These are phyloP conservation scores for Pristionchus fissidentatus DNA, from an alignment of 2,888 invertebrate species.

Conservation along the genomic window DNA sequence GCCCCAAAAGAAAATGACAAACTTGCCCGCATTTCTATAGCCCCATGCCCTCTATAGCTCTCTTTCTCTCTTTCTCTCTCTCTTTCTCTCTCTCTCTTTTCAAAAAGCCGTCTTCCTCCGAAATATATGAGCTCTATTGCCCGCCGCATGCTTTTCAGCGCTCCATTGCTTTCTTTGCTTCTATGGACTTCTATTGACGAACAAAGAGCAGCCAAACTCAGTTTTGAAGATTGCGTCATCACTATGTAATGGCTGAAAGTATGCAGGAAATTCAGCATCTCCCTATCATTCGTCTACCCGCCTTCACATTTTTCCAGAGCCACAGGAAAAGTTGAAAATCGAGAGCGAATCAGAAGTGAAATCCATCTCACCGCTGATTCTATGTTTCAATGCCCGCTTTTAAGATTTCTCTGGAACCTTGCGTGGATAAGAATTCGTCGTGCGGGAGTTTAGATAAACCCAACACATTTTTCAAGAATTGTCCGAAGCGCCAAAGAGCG, in stretches of 20 bases:
- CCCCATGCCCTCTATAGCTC: neutral
- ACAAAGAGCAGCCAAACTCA: too few relatives aligned
- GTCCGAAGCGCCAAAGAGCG: too few relatives aligned
- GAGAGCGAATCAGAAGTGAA: too few relatives aligned
- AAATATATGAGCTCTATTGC: conserved; percentile 27
- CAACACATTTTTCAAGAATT: too few relatives aligned
- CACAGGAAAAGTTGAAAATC: too few relatives aligned
- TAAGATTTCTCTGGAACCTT: too few relatives aligned
- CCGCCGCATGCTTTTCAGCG: conserved; percentile 32
- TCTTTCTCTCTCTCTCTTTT: conserved; percentile 33
- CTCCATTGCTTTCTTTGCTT: conserved; percentile 9
- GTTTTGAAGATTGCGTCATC: too few relatives aligned
- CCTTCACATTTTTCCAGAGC: neutral
- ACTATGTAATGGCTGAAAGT: too few relatives aligned
- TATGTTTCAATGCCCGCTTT: too few relatives aligned
- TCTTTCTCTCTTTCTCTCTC: neutral
- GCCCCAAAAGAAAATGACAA: conserved; percentile 13
- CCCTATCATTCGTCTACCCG: neutral
- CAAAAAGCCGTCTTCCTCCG: conserved; percentile 42
- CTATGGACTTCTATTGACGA: neutral
- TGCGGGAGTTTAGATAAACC: neutral
- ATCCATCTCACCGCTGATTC: too few relatives aligned
- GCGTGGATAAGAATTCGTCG: too few relatives aligned
- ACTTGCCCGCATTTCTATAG: conserved; percentile 40
- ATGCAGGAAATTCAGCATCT: too few relatives aligned